Evolutionary conservation across 1,140 invertebrate species (phyloP), one percentile per base, ranked within the genome.

Genomic region (Mamestra configurata): DNA sequence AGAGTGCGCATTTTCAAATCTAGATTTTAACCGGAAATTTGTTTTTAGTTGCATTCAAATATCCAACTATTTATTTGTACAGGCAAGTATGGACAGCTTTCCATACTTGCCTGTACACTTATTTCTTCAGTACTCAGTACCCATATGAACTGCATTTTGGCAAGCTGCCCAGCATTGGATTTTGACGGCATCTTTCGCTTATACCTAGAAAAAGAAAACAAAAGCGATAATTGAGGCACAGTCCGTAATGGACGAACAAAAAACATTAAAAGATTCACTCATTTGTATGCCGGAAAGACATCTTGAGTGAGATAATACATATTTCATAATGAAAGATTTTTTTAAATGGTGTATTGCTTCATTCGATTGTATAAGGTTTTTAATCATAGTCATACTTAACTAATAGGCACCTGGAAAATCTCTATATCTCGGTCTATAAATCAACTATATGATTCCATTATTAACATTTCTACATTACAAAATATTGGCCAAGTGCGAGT

Each of bases 121-220:
- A 57, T 24, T 57, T 27, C 35, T 22, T 43, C 20, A n/a, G 35
- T 10, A 3, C 4, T 22, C 18, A 20, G 35, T 66, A 66, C 35
- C 61, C 57, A 53, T 66, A 76, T 51, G 37, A 80, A 77, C 75
- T 82, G 79, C 78, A 84, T 82, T 77, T 84, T 88, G 86, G 86
- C 84, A 79, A 46, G 18, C n/a, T n/a, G 83, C 86, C 86, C 66
- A 64, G 59, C 71, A 81, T 77, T 61, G 31, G n/a, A 51, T 81
- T 82, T 83, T 79, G 83, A 85, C 80, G 78, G 82, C 78, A 84
- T 83, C 82, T 88, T 78, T 83, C 86, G 75, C 71, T 84, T 61
- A 77, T 80, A 66, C 57, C 51, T 51, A 49, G 20, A 18, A 64
- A 40, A 51, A 80, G 73, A 82, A 82, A 72, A 72, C 57, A 79